Evolutionary conservation across 2,113 vertebrate genomes (phyloP).

Genomic region (Tychaedon coryphoeus): DNA sequence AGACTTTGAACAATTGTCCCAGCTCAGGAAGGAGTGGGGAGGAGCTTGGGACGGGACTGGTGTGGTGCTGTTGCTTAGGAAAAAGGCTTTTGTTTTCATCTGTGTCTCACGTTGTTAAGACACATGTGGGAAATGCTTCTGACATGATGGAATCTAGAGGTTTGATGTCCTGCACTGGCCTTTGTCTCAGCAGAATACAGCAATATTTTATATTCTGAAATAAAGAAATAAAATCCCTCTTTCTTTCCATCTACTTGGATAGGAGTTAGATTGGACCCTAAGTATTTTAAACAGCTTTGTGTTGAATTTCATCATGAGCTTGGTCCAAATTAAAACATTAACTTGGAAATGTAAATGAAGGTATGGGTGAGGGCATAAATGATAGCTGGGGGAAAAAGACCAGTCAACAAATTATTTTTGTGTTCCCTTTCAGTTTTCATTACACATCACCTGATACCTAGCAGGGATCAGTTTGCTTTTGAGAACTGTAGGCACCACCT

Average conservation of each 20-base stretch:
- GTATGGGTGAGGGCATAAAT: not conserved
- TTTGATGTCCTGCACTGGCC: not conserved
- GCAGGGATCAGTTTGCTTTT: not conserved
- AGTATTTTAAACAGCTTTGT: not conserved
- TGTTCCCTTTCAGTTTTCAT: not conserved
- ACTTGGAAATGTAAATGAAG: not conserved
- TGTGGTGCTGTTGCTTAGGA: not conserved
- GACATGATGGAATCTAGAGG: not conserved
- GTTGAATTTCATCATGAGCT: not conserved
- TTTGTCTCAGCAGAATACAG: not conserved
- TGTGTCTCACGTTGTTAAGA: not conserved
- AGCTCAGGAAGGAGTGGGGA: not conserved
- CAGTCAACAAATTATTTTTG: not conserved
- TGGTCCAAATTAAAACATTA: not conserved
- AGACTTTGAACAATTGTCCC: not conserved
- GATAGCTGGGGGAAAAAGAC: not conserved
- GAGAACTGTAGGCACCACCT: not conserved
- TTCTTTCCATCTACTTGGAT: not conserved
- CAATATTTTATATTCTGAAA: not conserved
- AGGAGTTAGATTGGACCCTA: not conserved
- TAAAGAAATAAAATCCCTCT: not conserved
- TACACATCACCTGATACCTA: not conserved
- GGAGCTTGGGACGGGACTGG: not conserved
- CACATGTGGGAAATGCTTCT: not conserved
- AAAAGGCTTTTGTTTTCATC: slow-evolving; percentile 1